Base-by-base conservation (phyloP, 2,113 vertebrate species). In the Pomatorhinus ruficollis region DNA sequence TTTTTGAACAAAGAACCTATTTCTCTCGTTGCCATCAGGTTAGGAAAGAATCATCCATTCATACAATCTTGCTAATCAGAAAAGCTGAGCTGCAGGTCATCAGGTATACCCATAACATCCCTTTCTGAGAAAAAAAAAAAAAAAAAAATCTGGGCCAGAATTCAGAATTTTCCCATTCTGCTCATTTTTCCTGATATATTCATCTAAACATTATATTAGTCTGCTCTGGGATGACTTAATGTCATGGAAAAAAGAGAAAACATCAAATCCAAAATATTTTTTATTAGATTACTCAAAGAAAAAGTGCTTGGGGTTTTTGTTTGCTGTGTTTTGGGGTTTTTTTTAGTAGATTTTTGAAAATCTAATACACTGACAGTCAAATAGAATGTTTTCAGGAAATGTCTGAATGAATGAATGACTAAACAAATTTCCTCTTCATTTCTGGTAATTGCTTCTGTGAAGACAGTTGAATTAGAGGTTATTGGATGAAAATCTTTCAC, bases 391-490 rank as follows among this genome's bases (percentile, higher is more conserved):
- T 90, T 92, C 64, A 90, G 72, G 72, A 92, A 90, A 84, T 52
- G 49, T 60, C 28, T 60, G 50, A 88, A 80, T 52, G 52, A 72
- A 76, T 60, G 31, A 91, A 90, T 52, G n/a, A 56, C 59, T 56
- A 45, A 94, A 80, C 40, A 78, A 86, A 75, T 92, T 90, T 97
- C 56, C 35, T 71, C 65, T 96, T 95, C 20, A 72, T 77, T 92
- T 96, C 54, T 93, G 23, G 31, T 75, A 94, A 93, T 81, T 90
- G 30, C 4, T 74, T 92, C 61, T 81, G 40, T 81, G 42, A 87
- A 97, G n/a, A 64, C 60, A 95, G 10, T 24, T 71, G 83, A 92
- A 80, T 80, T 72, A 59, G 52, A 78, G 35, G 71, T 74, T 90
- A 78, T 66, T 75, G 56, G 28, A 83, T 70, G 24, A 75, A 95